Evolutionary conservation across 2,113 vertebrate species (phyloP), one percentile per base, ranked within the genome.

Genomic region (Zosterops lateralis): DNA sequence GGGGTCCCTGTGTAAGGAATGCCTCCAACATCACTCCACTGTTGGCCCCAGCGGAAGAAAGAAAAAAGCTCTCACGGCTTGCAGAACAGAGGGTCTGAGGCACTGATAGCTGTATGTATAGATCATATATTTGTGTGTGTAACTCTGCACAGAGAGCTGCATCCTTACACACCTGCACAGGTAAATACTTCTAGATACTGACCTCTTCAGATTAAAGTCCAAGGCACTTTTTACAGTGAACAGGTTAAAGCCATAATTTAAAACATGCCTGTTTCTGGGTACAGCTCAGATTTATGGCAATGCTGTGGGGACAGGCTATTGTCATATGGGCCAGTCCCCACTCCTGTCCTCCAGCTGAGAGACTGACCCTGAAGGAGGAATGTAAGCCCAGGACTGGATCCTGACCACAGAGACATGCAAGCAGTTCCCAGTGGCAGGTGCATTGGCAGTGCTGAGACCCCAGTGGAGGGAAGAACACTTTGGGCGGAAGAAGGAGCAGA

Each of bases 191-290:
- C 93, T 95, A 96, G 93, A 95, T 93, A 96, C 96, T 93, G 97
- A 98, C 97, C 98, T 98, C 97, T 98, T 97, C 96, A 95, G 97
- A 97, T 96, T 97, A 97, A 98, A 98, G 97, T 98, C 98, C 98
- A 98, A 98, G 98, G 98, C 98, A 98, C 98, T 98, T 98, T 98
- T 98, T 98, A 98, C 98, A 98, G 97, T 98, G 97, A 98, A 98
- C 98, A 98, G 98, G 89, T 98, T 98, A 98, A 98, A 98, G 98
- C 98, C 98, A 97, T 98, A 97, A 95, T 97, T 97, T 93, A 93
- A 95, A 95, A 94, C 95, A 93, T 80, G 96, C 96, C 97, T 97
- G 97, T 97, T 98, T 98, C 97, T 97, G 98, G 95, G 97, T 95
- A 97, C 97, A 97, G 95, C 84, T 76, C 3, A 1, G 71, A 31